Evolutionary conservation across 1,140 invertebrate species (phyloP).

Genomic region (Drosophila aff.): DNA sequence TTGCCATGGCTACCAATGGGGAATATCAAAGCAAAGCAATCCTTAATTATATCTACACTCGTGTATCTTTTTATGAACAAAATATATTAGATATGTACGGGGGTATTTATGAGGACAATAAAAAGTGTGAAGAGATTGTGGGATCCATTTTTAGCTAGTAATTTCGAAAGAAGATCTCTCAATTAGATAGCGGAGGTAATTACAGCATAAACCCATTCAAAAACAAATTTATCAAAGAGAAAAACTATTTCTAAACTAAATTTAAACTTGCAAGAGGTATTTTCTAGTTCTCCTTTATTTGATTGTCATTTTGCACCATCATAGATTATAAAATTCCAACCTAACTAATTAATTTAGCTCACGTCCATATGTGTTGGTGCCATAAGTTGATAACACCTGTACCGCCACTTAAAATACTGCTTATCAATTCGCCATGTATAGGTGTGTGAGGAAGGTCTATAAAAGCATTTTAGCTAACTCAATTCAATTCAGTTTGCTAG

Average conservation of each 20-base stretch:
- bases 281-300: not conserved
- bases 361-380: conserved; percentile 6
- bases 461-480: conserved; percentile 23
- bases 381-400: conserved; percentile 24
- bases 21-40: conserved; percentile 27
- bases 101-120: conserved; percentile 8
- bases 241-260: not conserved
- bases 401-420: conserved; percentile 1
- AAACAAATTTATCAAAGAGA: not conserved
- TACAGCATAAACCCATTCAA: not conserved
- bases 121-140: conserved; percentile 25
- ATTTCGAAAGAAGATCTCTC: conserved; percentile 8
- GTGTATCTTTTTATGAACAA: conserved; percentile 8
- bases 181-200: not conserved
- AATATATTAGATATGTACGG: conserved; percentile 2
- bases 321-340: conserved; percentile 8
- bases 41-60: conserved; percentile 16
- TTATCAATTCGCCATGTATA: conserved; percentile 11
- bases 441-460: conserved; percentile 21
- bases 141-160: not conserved
- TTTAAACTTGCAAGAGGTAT: not conserved
- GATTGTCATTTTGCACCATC: conserved; percentile 4
- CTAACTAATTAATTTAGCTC: conserved; percentile 18
- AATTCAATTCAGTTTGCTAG: conserved; percentile 30
- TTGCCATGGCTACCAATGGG: conserved; percentile 35